phyloP scores from a whole-genome alignment of 1,140 invertebrate genomes.

The Vanessa atalanta region DNA sequence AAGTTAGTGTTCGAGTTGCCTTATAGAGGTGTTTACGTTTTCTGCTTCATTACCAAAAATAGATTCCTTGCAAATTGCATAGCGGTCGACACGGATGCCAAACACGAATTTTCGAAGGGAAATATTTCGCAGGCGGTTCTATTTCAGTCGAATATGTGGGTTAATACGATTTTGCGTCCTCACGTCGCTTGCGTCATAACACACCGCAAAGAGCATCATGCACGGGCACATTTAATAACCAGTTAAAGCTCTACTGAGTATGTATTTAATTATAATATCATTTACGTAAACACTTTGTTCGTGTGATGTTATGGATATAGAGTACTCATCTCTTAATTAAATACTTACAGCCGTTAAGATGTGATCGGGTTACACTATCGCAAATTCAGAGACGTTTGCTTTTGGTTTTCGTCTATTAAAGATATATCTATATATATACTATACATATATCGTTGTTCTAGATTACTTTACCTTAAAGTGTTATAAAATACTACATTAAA shows the following conservation, averaged over 20 bases:
- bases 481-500: too few species aligned
- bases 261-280: not conserved
- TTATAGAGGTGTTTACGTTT: not conserved
- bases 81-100: constrained; percentile 18
- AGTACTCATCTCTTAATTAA: too few species aligned
- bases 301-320: not conserved
- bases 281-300: not conserved
- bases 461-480: too few species aligned
- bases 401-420: too few species aligned
- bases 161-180: constrained; percentile 21
- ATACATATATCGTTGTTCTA: too few species aligned
- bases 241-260: not conserved
- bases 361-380: too few species aligned
- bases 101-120: constrained; percentile 28
- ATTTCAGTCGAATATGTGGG: constrained; percentile 33
- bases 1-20: not conserved
- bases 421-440: too few species aligned
- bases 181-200: constrained; percentile 24
- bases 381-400: too few species aligned
- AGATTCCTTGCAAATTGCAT: constrained; percentile 27
- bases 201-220: constrained; percentile 12
- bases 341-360: too few species aligned
- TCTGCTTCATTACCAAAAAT: constrained; percentile 24
- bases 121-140: constrained; percentile 26
- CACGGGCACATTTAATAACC: not conserved